These are phyloP conservation scores for Reticulitermes lucifugus DNA, from an alignment of 2,888 invertebrate genomes.

Conservation along the genomic window DNA sequence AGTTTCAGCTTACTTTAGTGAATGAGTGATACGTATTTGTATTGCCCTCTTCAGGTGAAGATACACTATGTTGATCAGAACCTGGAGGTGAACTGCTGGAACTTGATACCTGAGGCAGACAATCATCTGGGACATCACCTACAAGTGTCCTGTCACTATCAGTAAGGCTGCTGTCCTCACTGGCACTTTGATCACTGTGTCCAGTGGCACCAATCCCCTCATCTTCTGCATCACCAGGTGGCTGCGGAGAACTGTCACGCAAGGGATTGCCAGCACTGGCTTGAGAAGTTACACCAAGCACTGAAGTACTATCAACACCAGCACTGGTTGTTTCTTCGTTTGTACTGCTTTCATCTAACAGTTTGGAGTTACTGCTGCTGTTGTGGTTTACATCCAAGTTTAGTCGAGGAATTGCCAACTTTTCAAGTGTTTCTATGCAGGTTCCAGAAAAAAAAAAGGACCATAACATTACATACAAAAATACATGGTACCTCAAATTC, in stretches of 20 bases:
- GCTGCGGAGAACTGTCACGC: conserved; percentile 54
- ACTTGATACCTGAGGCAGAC: conserved; percentile 58
- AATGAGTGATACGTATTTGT: conserved; percentile 49
- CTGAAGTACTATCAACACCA: conserved; percentile 40
- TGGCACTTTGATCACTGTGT: conserved; percentile 74
- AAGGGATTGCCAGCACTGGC: conserved; percentile 28
- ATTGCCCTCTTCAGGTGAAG: conserved; percentile 57
- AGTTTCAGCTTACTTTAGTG: conserved; percentile 38
- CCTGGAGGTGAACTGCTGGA: conserved; percentile 58
- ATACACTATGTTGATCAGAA: conserved; percentile 56
- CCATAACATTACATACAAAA: no score
- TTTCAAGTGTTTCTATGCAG: conserved; percentile 64
- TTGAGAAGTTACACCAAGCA: conserved; percentile 50
- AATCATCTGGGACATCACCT: conserved; percentile 68
- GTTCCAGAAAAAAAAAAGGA: not conserved
- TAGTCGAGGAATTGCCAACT: conserved; percentile 67
- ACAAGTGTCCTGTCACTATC: conserved; percentile 77
- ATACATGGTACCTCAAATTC: no score
- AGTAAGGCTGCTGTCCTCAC: conserved; percentile 81
- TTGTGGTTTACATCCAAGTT: conserved; percentile 51
- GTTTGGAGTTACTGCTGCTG: conserved; percentile 37
- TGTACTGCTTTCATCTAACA: conserved; percentile 27
- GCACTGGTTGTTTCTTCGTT: conserved; percentile 42
- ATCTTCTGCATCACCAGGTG: conserved; percentile 50
- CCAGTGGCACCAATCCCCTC: conserved; percentile 54